phyloP scores from a whole-genome alignment of 2,888 invertebrate genomes.

The Synanthedon formicaeformis region DNA sequence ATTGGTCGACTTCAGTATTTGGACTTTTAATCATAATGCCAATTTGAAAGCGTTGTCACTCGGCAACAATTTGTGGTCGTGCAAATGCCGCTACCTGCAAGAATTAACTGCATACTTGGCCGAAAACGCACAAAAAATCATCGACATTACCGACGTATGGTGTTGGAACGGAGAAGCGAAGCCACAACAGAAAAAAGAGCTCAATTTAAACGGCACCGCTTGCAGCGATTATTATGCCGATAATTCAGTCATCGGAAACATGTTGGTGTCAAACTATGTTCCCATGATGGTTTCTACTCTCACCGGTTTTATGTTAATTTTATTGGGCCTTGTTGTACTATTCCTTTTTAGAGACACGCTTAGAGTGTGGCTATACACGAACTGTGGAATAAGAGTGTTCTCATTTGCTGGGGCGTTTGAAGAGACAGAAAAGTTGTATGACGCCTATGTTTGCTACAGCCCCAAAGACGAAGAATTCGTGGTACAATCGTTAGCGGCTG shows the following conservation, averaged over 20 bases:
- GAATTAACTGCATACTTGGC: conserved; percentile 85
- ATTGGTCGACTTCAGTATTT: conserved; percentile 82
- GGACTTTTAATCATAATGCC: conserved; percentile 77
- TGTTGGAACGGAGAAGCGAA: conserved; percentile 83
- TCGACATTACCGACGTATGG: conserved; percentile 83
- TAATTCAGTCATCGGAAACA: conserved; percentile 84
- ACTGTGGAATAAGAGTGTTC: conserved; percentile 87
- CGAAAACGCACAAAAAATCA: conserved; percentile 83
- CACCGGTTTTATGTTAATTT: conserved; percentile 80
- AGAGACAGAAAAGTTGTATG: conserved; percentile 88
- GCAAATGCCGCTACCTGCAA: conserved; percentile 89
- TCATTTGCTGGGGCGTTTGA: conserved; percentile 78
- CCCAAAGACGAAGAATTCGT: conserved; percentile 93
- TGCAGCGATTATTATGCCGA: conserved; percentile 90
- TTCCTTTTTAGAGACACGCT: conserved; percentile 89
- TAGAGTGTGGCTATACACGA: conserved; percentile 88
- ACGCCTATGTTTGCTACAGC: conserved; percentile 93
- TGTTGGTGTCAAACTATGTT: conserved; percentile 86
- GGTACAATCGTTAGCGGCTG: conserved; percentile 84
- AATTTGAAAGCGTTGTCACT: conserved; percentile 81
- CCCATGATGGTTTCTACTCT: conserved; percentile 86
- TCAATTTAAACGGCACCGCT: conserved; percentile 86
- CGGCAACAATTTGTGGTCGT: conserved; percentile 90
- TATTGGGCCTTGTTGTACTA: conserved; percentile 80
- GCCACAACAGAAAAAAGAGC: conserved; percentile 80